Base-by-base conservation (phyloP, 92 coral and sea anemone genomes). In the Porites divaricata region DNA sequence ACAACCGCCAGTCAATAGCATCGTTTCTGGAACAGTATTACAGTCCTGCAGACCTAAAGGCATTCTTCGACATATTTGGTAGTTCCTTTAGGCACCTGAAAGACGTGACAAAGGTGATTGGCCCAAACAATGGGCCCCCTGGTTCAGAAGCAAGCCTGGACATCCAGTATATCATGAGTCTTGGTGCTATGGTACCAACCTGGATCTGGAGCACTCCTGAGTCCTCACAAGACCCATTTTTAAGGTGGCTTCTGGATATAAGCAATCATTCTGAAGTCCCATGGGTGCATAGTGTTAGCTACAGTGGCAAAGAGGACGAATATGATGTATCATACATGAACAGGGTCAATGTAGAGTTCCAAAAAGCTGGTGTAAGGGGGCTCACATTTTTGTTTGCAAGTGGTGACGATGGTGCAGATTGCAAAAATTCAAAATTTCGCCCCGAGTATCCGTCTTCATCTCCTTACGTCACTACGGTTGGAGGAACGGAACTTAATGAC, bases 181-280 rank as follows among this genome's bases (percentile, higher is more conserved):
- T 95, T 35, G 99, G 99, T 9, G 98, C 99, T 1, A 95, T 95
- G 76, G 95, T 97, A 22, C 84, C 98, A 4, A 97, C 99, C 50
- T 97, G 99, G 99, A 95, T 97, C 79, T 97, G 99, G 99, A 97
- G 99, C 80, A 97, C 99, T 11, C 97, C 91, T n/a, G 99, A 97
- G 6, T 86, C 91, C 28, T 89, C 91, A 2, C 99, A 97, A 62
- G 99, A 97, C 81, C 99, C 99, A 51, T 97, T 97, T 88, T 86
- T 97, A 48, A 98, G 95, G 76, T 97, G 99, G 99, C 85, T 93
- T 77, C 76, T 97, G 84, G 98, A 93, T 67, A 83, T 97, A 62
- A 93, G 99, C 85, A 97, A 97, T 86, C 91, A 22, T 78, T 35
- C 94, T 26, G 83, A 89, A 14, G 97, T 95, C 1, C 99, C 99